Base-by-base conservation (phyloP, 2,888 invertebrate species). In the Melieria picta region DNA sequence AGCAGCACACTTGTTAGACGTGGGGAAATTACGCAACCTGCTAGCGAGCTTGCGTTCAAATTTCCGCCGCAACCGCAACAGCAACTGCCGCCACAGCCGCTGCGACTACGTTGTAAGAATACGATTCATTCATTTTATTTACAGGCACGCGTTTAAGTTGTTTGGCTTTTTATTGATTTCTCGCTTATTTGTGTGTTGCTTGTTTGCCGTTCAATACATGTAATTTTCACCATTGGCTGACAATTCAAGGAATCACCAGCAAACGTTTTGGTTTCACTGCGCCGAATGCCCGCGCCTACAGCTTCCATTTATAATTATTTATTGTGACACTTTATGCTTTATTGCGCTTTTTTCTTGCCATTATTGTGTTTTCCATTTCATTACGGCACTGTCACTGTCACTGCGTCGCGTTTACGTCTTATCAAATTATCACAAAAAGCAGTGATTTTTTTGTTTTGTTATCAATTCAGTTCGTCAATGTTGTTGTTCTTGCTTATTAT, bases 371-470 rank as follows among this genome's bases (percentile, higher is more conserved):
- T 30, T 75, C 58, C 71, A 77, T 72, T 72, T 62, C 57, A 76
- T 75, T 78, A 77, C 77, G 77, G 75, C 16, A 75, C 30, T 58
- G 30, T 42, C 47, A 47, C 50, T 55, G 13, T 66, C 6, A 46
- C 55, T 6, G 10, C 30, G 10, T 68, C 50, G 64, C 74, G 61
- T 72, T 64, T 77, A 76, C 80, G 30, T 82, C 78, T 82, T 80
- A 81, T 80, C 80, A 82, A 79, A 77, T 80, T 77, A 78, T 73
- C 73, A 75, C 72, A 67, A 69, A 62, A 73, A 69, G 46, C 66
- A 71, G 57, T 66, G 73, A 55, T 73, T 66, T 67, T 66, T 64
- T 75, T 55, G 50, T 46, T 69, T 30, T 71, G 71, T 74, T 74
- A 76, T 67, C 72, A 72, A 62, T 72, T 69, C 50, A 65, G 56